Base-by-base conservation (phyloP, 2,888 invertebrate species). In the Apocheima hispidaria region DNA sequence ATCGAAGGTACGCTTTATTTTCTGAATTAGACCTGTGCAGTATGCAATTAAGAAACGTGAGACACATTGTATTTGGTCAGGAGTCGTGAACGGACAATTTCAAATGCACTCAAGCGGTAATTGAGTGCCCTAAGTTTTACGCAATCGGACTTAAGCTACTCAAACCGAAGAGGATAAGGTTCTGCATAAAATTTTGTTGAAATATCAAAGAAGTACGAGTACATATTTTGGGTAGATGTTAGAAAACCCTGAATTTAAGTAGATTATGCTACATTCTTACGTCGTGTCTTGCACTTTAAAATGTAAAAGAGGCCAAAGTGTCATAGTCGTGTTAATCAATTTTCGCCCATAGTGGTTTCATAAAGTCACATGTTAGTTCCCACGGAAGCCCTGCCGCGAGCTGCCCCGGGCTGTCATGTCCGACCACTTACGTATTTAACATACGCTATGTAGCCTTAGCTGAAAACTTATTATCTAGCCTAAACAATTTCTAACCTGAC, bases 361-460 rank as follows among this genome's bases (percentile, higher is more conserved):
- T 84, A 88, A 87, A 88, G 90, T 90, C 92, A 92, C 84, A 84
- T 90, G 92, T 79, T 74, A 67, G 85, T 92, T 92, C 92, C 91
- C 92, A 92, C 91, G 92, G 91, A 92, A 92, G 92, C 91, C 83
- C 79, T 77, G 77, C 83, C 84, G 79, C 82, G 81, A 79, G 75
- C 82, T 83, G 91, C 92, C 92, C 77, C 75, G 83, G 90, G 92
- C 92, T 81, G 88, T 92, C 92, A 92, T 91, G 92, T 87, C 83
- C 82, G 74, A 79, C 90, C 92, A 90, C 91, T 92, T 92, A 92
- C 85, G 87, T 88, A 87, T 90, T 92, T 91, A 92, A 88, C 90
- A 84, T 87, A 85, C 84, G 83, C 70, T 86, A 87, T 82, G 83
- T 84, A 89, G 84, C 80, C 84, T 90, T 90, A 89, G 86, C 89